Conservation (phyloP, 2,888 invertebrate species). For the Horisme vitalbata region DNA sequence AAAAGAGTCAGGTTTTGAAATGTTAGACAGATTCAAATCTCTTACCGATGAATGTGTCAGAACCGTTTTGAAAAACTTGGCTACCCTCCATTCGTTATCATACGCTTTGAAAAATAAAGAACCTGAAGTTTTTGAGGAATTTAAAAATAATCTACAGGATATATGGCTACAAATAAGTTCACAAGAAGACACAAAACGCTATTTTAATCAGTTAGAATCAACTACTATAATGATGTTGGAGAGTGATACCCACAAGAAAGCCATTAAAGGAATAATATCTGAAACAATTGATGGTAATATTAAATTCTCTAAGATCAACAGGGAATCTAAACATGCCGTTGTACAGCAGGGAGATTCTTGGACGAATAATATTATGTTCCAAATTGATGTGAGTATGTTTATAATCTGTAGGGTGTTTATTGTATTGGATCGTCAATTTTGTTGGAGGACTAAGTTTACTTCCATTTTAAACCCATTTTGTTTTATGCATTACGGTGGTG, state of each 20-base stretch:
- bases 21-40: conserved; percentile 46
- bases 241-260: conserved; percentile 35
- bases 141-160: conserved; percentile 34
- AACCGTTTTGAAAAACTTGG: conserved; percentile 47
- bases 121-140: conserved; percentile 37
- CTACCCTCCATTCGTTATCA: conserved; percentile 52
- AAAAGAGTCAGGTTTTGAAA: conserved; percentile 36
- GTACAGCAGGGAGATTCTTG: conserved; percentile 24
- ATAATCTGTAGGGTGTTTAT: too few relatives aligned
- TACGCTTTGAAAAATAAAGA: conserved; percentile 47
- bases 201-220: conserved; percentile 28
- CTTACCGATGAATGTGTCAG: conserved; percentile 43
- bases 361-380: conserved; percentile 21
- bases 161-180: conserved; percentile 14
- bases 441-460: too few relatives aligned
- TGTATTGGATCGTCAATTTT: too few relatives aligned
- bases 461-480: too few relatives aligned
- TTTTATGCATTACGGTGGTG: too few relatives aligned
- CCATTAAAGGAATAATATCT: conserved; percentile 29
- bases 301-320: conserved; percentile 21
- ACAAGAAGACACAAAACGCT: not conserved
- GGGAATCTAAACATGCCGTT: conserved; percentile 9
- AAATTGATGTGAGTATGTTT: conserved; percentile 1
- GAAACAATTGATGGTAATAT: conserved; percentile 1
- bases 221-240: conserved; percentile 30